Percentiles rank a stretch among this genome's conserved stretches.
Conservation (phyloP, 2,888 invertebrate species). For the Chrysina gloriosa region DNA sequence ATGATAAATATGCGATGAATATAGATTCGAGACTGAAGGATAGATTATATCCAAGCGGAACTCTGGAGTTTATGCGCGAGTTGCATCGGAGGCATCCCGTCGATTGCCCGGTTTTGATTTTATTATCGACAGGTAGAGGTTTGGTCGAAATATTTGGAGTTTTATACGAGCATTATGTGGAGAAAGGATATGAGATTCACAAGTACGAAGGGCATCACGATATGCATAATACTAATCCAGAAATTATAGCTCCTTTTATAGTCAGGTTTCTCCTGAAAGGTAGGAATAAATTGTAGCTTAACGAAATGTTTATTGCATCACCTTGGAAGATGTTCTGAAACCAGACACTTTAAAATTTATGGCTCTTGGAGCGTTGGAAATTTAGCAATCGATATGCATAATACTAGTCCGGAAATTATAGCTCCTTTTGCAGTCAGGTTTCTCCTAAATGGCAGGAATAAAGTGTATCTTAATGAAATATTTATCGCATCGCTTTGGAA, state of each 20-base stretch:
- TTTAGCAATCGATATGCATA: slow-evolving; percentile 40
- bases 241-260: slow-evolving; percentile 38
- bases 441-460: slow-evolving; percentile 26
- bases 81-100: slow-evolving; percentile 25
- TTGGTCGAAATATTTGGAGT: slow-evolving; percentile 15
- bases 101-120: slow-evolving; percentile 36
- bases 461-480: slow-evolving; percentile 16
- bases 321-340: background rate
- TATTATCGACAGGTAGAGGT: slow-evolving; percentile 21
- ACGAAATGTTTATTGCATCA: background rate
- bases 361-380: too few relatives aligned
- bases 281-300: slow-evolving; percentile 34
- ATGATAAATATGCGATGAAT: slow-evolving; percentile 36
- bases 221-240: slow-evolving; percentile 38
- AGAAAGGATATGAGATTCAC: slow-evolving; percentile 37
- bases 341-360: background rate
- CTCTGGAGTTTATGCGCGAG: slow-evolving; percentile 9
- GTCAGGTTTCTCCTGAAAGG: slow-evolving; percentile 29
- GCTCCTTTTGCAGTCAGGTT: slow-evolving; percentile 36
- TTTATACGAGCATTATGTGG: slow-evolving; percentile 22
- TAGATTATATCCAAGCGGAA: slow-evolving; percentile 23
- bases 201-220: slow-evolving; percentile 40
- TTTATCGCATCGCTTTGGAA: background rate
- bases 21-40: slow-evolving; percentile 35
- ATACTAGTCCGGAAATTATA: slow-evolving; percentile 37